Conservation (phyloP, 2,888 invertebrate species). For the Plutella xylostella region DNA sequence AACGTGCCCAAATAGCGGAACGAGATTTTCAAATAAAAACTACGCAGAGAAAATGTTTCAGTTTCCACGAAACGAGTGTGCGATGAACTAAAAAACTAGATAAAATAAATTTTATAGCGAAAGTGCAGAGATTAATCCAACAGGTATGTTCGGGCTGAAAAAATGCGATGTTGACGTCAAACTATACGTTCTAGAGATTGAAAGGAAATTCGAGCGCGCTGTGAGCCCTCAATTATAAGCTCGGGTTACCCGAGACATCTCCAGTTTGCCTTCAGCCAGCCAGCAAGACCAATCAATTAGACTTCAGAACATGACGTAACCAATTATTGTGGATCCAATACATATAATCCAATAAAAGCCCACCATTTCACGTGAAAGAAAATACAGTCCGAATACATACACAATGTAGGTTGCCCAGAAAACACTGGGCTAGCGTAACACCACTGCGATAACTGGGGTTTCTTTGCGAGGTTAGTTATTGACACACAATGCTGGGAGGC, state of each 20-base stretch:
- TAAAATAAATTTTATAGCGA: too few species aligned
- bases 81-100: too few species aligned
- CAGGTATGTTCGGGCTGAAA: too few species aligned
- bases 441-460: too few species aligned
- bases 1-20: too few species aligned
- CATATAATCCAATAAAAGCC: background rate
- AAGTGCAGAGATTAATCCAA: too few species aligned
- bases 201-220: background rate
- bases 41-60: too few species aligned
- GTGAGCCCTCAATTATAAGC: background rate
- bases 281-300: slow-evolving; percentile 5
- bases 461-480: background rate
- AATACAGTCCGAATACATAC: background rate
- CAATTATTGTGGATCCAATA: background rate
- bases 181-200: background rate
- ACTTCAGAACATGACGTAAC: slow-evolving; percentile 1
- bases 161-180: too few species aligned
- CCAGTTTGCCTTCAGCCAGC: background rate
- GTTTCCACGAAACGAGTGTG: too few species aligned
- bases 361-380: background rate
- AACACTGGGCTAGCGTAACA: background rate
- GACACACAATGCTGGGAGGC: slow-evolving; percentile 23
- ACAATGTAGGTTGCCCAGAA: background rate
- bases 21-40: too few species aligned
- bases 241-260: background rate